Evolutionary conservation across 2,888 invertebrate genomes (phyloP), one percentile per base, ranked within the genome.

Genomic region (Nycteola revayana): DNA sequence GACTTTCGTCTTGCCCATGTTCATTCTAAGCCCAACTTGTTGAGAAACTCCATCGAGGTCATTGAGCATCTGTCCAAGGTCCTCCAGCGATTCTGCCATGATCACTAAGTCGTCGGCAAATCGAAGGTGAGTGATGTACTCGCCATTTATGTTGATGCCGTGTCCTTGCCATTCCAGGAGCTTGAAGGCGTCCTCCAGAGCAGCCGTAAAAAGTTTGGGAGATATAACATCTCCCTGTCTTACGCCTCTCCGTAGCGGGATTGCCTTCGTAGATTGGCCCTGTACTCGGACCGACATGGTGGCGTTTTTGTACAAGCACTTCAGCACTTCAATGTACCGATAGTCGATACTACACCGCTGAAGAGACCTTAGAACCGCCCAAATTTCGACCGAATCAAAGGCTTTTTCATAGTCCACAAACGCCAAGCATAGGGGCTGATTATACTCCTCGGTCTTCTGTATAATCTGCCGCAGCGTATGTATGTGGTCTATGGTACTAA

Each of bases 281-380:
- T 8, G 27, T 5, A 18, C 1, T 7, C 18, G 17, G 9, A 17
- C 9, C 2, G 27, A 5, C 17, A 18, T 9, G 3, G 17, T 18
- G 27, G 25, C 25, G 11, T 2, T 25, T 2, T 25, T 7, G n/a
- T 21, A 21, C 21, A 21, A 21, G 7, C 30, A 30, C 9, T 24
- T 30, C 17, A 30, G 6, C 24, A 30, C 30, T 8, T 30, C 9
- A 9, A 30, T 17, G 9, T 30, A 30, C 24, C 30, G 14, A 23
- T 24, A 17, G 17, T 30, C 30, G 6, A 30, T 30, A 1, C 7
- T 6, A 17, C 30, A 30, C 11, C 9, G 10, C 7, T 32, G 18
- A 28, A 32, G 26, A 32, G 26, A 21, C 21, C 18, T 2, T 3
- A 24, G 17, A 5, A 30, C 17, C 1, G 30, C 30, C 30, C 30